Conservation (phyloP, 2,888 invertebrate species). For the Cynaeus angustus region DNA sequence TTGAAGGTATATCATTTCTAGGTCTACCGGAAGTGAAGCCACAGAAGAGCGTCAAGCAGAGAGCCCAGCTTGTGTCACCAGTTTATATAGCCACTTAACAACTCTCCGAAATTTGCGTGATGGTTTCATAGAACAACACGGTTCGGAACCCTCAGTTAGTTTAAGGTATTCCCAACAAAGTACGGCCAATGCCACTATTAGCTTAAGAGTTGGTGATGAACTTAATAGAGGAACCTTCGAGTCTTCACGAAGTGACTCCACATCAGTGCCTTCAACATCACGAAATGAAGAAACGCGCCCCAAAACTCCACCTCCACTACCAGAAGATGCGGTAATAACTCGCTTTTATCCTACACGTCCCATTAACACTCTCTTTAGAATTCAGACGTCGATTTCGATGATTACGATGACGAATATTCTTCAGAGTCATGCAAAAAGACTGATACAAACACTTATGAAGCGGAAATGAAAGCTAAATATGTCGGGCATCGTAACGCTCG, state of each 20-base stretch:
- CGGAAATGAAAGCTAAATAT: conserved; percentile 79
- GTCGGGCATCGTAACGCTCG: conserved; percentile 87
- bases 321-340: conserved; percentile 40
- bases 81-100: conserved; percentile 67
- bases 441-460: conserved; percentile 66
- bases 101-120: conserved; percentile 72
- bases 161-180: conserved; percentile 76
- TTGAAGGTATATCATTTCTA: too few relatives aligned
- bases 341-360: background rate
- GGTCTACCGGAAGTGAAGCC: background rate
- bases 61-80: conserved; percentile 62
- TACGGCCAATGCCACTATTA: conserved; percentile 77
- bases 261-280: conserved; percentile 60
- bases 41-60: conserved; percentile 54
- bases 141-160: conserved; percentile 76
- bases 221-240: conserved; percentile 18
- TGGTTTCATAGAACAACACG: conserved; percentile 75
- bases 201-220: conserved; percentile 71
- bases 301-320: conserved; percentile 43
- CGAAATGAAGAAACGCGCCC: conserved; percentile 49
- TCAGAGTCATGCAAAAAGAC: conserved; percentile 55
- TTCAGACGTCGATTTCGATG: conserved; percentile 66
- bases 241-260: conserved; percentile 3
- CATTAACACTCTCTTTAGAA: conserved; percentile 47
- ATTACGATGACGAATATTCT: conserved; percentile 58